phyloP scores from a whole-genome alignment of 2,797 vertebrate genomes.

The Varecia variegata region DNA sequence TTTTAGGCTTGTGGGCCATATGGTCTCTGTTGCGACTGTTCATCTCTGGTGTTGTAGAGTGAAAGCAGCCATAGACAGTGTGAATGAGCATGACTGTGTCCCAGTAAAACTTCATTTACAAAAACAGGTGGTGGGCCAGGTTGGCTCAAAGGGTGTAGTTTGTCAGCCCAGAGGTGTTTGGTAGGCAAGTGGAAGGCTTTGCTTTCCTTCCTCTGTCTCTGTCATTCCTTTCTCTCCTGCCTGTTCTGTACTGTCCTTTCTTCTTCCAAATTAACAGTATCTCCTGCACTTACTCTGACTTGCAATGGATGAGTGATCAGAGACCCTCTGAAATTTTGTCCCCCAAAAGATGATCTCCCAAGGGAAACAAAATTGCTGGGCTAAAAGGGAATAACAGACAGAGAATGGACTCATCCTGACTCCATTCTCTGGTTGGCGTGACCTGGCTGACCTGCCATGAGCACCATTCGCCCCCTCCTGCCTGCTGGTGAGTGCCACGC shows the following conservation, averaged over 20 bases:
- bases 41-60: not conserved
- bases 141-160: not conserved
- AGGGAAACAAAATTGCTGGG: not conserved
- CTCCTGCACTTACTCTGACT: not conserved
- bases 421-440: not conserved
- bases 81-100: not conserved
- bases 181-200: no score
- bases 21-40: not conserved
- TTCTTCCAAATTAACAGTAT: not conserved
- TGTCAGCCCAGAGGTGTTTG: not conserved
- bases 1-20: not conserved
- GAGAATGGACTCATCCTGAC: accelerated
- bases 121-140: not conserved
- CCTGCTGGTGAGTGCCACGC: accelerated
- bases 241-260: not conserved
- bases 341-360: not conserved
- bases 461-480: accelerated
- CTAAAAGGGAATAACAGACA: not conserved
- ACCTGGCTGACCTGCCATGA: not conserved
- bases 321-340: not conserved
- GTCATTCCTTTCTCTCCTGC: not conserved
- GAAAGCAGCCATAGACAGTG: not conserved
- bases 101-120: constrained; percentile 21
- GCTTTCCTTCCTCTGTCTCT: not conserved
- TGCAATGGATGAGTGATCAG: not conserved